A percentile compares a stretch with the other conserved stretches of the same genome.
These are phyloP conservation scores for Physocephala rufipes DNA, from an alignment of 2,888 invertebrate species.

Conservation along the genomic window DNA sequence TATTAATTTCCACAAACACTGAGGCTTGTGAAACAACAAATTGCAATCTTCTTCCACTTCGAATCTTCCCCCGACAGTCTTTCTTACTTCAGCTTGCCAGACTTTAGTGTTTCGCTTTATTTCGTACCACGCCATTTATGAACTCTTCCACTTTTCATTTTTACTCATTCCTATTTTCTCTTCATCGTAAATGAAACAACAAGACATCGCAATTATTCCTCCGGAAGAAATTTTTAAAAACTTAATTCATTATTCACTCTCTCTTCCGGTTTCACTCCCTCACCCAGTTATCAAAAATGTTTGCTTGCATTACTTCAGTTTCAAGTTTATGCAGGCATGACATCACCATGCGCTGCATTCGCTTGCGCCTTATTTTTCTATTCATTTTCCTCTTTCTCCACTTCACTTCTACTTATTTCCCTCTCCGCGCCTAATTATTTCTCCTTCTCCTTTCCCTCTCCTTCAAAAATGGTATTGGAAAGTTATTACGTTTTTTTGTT, in stretches of 20 bases:
- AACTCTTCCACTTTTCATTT: not conserved
- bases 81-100: too few relatives aligned
- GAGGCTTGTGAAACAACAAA: too few relatives aligned
- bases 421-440: too few relatives aligned
- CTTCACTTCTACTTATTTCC: not conserved
- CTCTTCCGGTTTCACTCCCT: slow-evolving; percentile 3
- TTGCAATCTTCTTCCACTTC: too few relatives aligned
- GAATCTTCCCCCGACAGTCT: too few relatives aligned
- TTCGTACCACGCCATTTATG: not conserved
- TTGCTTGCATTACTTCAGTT: not conserved
- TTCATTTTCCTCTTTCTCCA: not conserved
- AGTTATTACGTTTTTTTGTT: too few relatives aligned
- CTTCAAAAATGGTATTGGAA: too few relatives aligned
- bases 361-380: slow-evolving; percentile 13
- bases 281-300: not conserved
- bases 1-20: too few relatives aligned
- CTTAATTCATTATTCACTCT: not conserved
- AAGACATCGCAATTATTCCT: too few relatives aligned
- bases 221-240: too few relatives aligned
- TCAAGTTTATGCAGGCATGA: not conserved
- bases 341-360: slow-evolving; percentile 8
- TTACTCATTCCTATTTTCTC: not conserved
- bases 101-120: not conserved
- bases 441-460: too few relatives aligned
- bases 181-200: not conserved